Base-by-base conservation (phyloP, 2,113 vertebrate species). In the Apus apus region DNA sequence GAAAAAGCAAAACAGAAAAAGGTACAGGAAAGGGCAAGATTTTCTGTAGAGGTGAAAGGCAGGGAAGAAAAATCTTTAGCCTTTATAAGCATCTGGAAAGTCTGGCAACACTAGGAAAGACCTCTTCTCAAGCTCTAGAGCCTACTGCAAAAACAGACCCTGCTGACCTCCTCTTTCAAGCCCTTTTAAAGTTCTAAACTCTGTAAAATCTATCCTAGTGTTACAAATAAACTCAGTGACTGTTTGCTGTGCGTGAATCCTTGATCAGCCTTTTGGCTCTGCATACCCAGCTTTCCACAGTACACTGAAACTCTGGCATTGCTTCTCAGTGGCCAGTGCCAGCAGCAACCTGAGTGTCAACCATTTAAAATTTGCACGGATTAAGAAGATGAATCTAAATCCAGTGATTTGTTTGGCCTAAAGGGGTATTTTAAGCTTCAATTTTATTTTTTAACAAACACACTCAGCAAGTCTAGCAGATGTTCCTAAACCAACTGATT, bases 231-330 rank as follows among this genome's bases (percentile, higher is more conserved):
- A 94, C 89, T 88, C 85, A 64, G 67, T 79, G 89, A 95, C 74
- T 80, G 81, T 78, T 96, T 91, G 82, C 72, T 74, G 85, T 56
- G 74, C 9, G 36, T 93, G 93, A 96, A 95, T 95, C 81, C 90
- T 96, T 96, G 85, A 91, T 96, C 90, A 60, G 87, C 87, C 79
- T 80, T 94, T 93, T 96, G 93, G 95, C 93, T 96, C 87, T 64
- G 60, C 57, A 94, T 74, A 96, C 96, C 95, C 95, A 94, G 54
- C 75, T 97, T 96, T 80, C 82, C 4, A 6, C 61, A 96, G 94
- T 40, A 90, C 87, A 70, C 87, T 85, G 61, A 77, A 87, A 74
- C 48, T 90, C 87, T 96, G 93, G 94, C 95, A 88, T 22, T 86
- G 56, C 78, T 93, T 85, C 60, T 84, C 48, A 77, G 71, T 5